Evolutionary conservation across 2,113 vertebrate species (phyloP).

Genomic region (Speoplatyrhinus poulsoni): DNA sequence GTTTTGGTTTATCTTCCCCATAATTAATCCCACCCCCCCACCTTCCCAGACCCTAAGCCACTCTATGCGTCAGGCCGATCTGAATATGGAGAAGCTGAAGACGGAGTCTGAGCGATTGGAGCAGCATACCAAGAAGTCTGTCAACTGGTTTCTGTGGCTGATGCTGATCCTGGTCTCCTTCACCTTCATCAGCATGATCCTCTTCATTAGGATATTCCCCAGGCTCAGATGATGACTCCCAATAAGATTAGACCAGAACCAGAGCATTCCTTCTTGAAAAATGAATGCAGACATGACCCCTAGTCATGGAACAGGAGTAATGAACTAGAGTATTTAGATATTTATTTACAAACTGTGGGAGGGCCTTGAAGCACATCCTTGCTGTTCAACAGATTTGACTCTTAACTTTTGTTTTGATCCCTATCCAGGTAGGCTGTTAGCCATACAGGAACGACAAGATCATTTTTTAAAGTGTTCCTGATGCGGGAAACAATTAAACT

Average conservation of each 20-base stretch:
- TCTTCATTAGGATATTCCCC: conserved; percentile 95
- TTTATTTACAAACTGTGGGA: neutral
- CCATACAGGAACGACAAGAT: neutral
- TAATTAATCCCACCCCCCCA: neutral
- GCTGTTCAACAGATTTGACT: conserved; percentile 1
- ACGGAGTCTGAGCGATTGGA: conserved; percentile 92
- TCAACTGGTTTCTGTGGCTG: conserved; percentile 97
- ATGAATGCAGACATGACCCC: neutral
- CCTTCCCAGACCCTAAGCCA: conserved; percentile 84
- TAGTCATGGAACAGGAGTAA: neutral
- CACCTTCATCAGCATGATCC: conserved; percentile 96
- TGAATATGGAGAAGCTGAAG: conserved; percentile 96
- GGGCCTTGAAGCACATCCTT: neutral
- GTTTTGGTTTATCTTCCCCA: neutral
- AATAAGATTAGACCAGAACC: neutral
- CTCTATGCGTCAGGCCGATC: conserved; percentile 90
- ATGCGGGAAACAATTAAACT: no score
- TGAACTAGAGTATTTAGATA: neutral
- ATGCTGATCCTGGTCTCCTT: conserved; percentile 95
- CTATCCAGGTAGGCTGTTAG: conserved; percentile 11
- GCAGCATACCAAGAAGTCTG: conserved; percentile 94
- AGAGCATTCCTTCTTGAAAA: conserved; percentile 9
- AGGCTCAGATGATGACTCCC: conserved; percentile 82
- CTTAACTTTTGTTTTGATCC: conserved; percentile 18
- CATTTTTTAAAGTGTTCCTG: neutral